A percentile compares a stretch with the other conserved stretches of the same genome.
phyloP scores from a whole-genome alignment of 1,140 invertebrate genomes.

The Drosophila ironensis region DNA sequence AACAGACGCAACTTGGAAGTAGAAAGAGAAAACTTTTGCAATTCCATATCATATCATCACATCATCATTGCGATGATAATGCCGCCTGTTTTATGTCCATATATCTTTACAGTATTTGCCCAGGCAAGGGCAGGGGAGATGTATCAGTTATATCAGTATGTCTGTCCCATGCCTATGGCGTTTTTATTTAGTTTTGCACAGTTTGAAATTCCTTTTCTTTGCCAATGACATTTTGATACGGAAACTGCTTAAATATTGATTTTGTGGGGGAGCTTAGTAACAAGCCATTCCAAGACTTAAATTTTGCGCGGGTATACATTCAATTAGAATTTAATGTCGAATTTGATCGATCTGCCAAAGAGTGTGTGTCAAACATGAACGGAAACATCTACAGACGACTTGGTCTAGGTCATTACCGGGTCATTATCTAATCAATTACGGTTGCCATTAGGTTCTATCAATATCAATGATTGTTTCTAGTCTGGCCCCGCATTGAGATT shows the following conservation, averaged over 20 bases:
- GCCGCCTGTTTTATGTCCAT: constrained; percentile 69
- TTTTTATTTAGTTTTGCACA: constrained; percentile 33
- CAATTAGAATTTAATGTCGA: not conserved
- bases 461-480: constrained; percentile 5
- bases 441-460: constrained; percentile 9
- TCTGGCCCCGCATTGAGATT: constrained; percentile 3
- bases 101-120: constrained; percentile 57
- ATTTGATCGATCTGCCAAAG: constrained; percentile 18
- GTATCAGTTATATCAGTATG: constrained; percentile 7
- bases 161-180: constrained; percentile 5
- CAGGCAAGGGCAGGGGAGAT: not conserved
- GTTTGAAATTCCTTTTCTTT: constrained; percentile 34
- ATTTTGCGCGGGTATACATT: not conserved
- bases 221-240: constrained; percentile 62
- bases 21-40: constrained; percentile 66
- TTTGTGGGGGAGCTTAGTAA: constrained; percentile 8
- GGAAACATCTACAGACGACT: constrained; percentile 16
- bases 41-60: constrained; percentile 80
- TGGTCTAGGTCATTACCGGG: constrained; percentile 53
- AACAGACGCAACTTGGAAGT: not conserved
- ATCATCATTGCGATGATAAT: constrained; percentile 78
- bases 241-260: constrained; percentile 53
- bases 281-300: not conserved
- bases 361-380: not conserved
- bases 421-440: constrained; percentile 50